Evolutionary conservation across 2,113 vertebrate species (phyloP).

Genomic region (Corvus cornix): DNA sequence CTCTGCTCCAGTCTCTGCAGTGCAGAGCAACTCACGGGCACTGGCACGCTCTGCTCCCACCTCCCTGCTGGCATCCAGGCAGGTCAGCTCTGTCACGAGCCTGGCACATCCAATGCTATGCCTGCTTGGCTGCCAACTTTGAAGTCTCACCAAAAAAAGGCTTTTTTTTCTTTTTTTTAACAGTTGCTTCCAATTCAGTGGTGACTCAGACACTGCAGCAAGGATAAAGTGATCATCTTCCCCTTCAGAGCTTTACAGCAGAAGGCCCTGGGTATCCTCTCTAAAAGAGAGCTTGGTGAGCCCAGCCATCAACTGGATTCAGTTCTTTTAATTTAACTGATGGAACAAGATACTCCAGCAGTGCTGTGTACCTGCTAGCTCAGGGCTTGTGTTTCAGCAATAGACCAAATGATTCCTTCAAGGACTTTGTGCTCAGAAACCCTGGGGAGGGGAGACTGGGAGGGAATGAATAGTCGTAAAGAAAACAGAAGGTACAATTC

Average conservation of each 20-base stretch:
- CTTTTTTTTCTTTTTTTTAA: not conserved
- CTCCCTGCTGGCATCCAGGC: not conserved
- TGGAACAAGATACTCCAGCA: not conserved
- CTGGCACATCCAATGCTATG: constrained; percentile 4
- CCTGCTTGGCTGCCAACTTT: constrained; percentile 44
- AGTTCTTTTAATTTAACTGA: not conserved
- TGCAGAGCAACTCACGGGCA: not conserved
- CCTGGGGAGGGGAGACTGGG: not conserved
- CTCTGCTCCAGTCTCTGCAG: not conserved
- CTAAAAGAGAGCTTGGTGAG: not conserved
- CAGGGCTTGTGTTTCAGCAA: not conserved
- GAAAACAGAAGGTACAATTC: not conserved
- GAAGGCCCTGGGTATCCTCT: not conserved
- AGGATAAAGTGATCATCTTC: constrained; percentile 37
- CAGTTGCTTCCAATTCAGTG: constrained; percentile 36
- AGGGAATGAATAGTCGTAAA: not conserved
- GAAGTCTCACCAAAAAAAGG: constrained; percentile 26
- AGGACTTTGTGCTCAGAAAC: not conserved
- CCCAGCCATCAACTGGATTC: not conserved
- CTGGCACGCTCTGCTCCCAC: not conserved
- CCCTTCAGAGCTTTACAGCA: not conserved
- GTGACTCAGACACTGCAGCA: constrained; percentile 66
- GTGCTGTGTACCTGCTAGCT: not conserved
- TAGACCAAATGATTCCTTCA: not conserved
- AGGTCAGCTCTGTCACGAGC: constrained; percentile 45